phyloP scores from a whole-genome alignment of 2,113 vertebrate species.

The Tringa solitaria region DNA sequence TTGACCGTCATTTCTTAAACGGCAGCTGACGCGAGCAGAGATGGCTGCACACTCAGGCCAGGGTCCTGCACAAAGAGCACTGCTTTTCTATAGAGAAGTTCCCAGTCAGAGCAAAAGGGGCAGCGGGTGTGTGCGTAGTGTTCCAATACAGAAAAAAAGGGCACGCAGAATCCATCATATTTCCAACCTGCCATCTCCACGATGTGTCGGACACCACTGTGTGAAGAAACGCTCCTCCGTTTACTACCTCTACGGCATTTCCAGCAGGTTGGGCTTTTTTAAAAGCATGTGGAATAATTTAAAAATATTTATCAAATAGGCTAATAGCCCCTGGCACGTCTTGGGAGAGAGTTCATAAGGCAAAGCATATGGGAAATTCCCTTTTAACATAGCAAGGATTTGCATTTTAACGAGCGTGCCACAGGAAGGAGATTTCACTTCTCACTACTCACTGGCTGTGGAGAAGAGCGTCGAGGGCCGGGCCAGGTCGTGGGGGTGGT shows the following conservation, averaged over 20 bases:
- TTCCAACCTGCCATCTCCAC: neutral
- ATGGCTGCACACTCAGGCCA: neutral
- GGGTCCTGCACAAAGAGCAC: neutral
- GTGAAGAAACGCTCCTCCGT: neutral
- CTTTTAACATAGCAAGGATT: neutral
- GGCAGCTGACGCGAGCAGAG: neutral
- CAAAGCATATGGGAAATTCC: conserved; percentile 1
- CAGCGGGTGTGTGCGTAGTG: neutral
- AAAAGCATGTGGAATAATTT: neutral
- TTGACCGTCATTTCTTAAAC: neutral
- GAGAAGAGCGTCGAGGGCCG: conserved; percentile 95
- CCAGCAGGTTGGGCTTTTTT: neutral
- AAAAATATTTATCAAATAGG: neutral
- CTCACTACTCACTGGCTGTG: conserved; percentile 84
- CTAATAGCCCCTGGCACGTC: neutral
- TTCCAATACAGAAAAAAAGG: neutral
- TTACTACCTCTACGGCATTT: neutral
- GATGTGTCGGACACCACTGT: neutral
- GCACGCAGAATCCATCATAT: neutral
- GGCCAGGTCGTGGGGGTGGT: conserved; percentile 92
- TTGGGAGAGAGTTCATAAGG: neutral
- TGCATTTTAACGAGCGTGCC: neutral
- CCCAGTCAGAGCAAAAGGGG: neutral
- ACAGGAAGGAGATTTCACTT: neutral
- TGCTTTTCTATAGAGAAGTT: neutral